phyloP scores from a whole-genome alignment of 2,113 vertebrate genomes.

The Calonectris borealis region DNA sequence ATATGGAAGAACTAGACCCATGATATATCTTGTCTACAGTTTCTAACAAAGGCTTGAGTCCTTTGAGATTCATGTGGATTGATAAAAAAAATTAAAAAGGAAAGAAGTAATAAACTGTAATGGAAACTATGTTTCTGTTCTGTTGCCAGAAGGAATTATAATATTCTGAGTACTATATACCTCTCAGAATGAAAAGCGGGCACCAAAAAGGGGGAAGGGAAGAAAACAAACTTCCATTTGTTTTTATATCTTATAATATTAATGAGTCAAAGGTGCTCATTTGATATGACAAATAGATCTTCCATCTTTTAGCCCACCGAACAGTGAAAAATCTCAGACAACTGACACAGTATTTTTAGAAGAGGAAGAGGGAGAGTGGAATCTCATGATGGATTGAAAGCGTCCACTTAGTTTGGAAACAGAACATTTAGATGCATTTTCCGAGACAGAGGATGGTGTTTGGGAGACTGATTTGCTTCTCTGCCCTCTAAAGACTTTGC shows the following conservation, averaged over 20 bases:
- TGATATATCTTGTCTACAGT: conserved; percentile 1
- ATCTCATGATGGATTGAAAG: neutral
- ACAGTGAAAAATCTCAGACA: neutral
- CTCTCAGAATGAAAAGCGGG: conserved; percentile 13
- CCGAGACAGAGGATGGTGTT: neutral
- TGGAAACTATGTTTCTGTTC: conserved; percentile 45
- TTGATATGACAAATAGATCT: neutral
- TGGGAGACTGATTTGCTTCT: neutral
- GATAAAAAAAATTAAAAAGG: conserved; percentile 18
- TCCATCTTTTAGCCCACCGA: neutral
- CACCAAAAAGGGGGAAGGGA: neutral
- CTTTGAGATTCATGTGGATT: neutral
- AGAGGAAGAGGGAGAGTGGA: neutral
- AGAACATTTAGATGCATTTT: neutral
- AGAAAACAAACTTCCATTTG: neutral
- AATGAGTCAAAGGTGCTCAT: neutral
- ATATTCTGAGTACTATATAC: neutral
- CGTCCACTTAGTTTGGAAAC: neutral
- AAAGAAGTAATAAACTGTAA: conserved; percentile 56
- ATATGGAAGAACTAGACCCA: neutral
- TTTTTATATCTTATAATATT: neutral
- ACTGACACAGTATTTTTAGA: neutral
- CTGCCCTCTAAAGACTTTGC: neutral
- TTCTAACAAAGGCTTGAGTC: conserved; percentile 4
- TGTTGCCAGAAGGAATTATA: conserved; percentile 43